Percentiles rank a stretch among this genome's conserved stretches.
phyloP scores from a whole-genome alignment of 2,113 vertebrate species.

The Tiliqua scincoides region DNA sequence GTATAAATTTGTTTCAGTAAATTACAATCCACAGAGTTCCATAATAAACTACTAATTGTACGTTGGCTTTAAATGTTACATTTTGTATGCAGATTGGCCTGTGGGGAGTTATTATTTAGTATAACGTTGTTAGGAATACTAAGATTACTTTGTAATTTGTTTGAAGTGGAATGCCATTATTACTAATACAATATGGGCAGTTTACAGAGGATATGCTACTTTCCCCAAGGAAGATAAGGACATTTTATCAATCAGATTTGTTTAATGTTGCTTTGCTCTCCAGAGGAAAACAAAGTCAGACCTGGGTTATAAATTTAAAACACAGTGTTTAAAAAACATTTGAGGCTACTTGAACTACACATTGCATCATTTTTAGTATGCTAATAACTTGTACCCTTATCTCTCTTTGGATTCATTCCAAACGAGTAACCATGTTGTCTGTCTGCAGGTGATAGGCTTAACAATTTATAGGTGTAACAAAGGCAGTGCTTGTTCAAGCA shows the following conservation, averaged over 20 bases:
- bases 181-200: constrained; percentile 66
- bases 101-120: constrained; percentile 73
- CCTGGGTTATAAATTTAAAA: constrained; percentile 61
- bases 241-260: constrained; percentile 66
- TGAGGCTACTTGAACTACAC: constrained; percentile 49
- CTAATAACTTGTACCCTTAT: not conserved
- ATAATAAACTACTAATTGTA: constrained; percentile 78
- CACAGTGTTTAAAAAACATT: constrained; percentile 50
- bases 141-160: constrained; percentile 76
- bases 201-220: constrained; percentile 65
- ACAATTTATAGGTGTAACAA: not conserved
- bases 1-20: constrained; percentile 69
- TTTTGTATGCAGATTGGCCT: constrained; percentile 76
- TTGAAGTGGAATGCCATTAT: constrained; percentile 73
- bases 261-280: constrained; percentile 53
- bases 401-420: constrained; percentile 1
- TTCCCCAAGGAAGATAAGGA: constrained; percentile 67
- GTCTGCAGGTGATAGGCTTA: not conserved
- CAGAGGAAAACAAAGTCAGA: constrained; percentile 68
- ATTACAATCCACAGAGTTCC: constrained; percentile 71
- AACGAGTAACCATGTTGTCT: constrained; percentile 12
- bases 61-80: constrained; percentile 77
- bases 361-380: constrained; percentile 41
- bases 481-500: no score
- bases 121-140: constrained; percentile 68